Base-by-base conservation (phyloP, 2,888 invertebrate genomes). In the Melieria picta region DNA sequence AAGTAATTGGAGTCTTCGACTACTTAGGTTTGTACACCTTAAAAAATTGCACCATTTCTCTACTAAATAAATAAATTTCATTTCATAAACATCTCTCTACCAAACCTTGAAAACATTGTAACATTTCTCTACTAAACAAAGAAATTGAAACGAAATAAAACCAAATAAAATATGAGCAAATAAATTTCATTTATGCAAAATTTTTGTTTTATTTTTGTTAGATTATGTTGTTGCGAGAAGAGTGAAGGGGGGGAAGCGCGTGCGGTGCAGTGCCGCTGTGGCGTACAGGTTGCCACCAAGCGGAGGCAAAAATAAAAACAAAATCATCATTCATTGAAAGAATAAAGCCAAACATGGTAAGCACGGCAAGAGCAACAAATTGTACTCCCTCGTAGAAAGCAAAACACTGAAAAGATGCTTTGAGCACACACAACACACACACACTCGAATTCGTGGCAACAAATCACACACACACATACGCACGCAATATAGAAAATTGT, bases 361-460 rank as follows among this genome's bases (percentile, higher is more conserved):
- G 62, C 67, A 74, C 57, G 66, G 65, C 62, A 64, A 74, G 56
- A 67, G 72, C 74, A 68, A 72, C 74, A 72, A 65, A 57, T 67
- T 60, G 65, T 50, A 71, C 74, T 68, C 61, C 72, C 72, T 61
- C 69, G 65, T 56, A 65, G 58, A 72, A 69, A 60, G 48, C 48
- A 46, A 46, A 10, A 62, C 30, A 47, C 30, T 42, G 10, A 52
- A 62, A 62, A 47, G 57, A 60, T 68, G 60, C 48, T 48, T 52
- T 48, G 52, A 11, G 16, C 63, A 66, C 30, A 62, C 63, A 45
- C 78, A 74, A 63, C 80, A 80, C 79, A 80, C 16, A 77, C 77
- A 77, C 61, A 58, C n/a, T 47, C 4, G 42, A 46, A 16, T 16
- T n/a, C 13, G 11, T 52, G 13, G 13, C 52, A 52, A 52, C 43